A percentile compares a stretch with the other conserved stretches of the same genome.
phyloP scores from a whole-genome alignment of 2,888 invertebrate species.

The Ornithoptera alexandrae region DNA sequence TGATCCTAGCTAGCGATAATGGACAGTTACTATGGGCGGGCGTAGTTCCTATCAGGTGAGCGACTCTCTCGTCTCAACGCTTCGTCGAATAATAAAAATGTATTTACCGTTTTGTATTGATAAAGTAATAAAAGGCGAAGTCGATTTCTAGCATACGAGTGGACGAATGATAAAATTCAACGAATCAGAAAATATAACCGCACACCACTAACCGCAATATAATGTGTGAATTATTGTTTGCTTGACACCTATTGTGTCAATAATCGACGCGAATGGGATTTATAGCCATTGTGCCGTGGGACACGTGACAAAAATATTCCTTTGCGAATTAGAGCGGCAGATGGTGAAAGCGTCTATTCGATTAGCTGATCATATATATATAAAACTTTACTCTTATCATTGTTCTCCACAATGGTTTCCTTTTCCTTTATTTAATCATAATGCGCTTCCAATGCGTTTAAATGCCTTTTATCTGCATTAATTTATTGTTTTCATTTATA shows the following conservation, averaged over 20 bases:
- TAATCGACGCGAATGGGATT: constrained; percentile 61
- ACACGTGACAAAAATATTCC: constrained; percentile 64
- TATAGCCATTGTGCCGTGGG: constrained; percentile 51
- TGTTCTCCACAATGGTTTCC: constrained; percentile 40
- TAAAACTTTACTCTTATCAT: constrained; percentile 48
- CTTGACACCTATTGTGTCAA: constrained; percentile 67
- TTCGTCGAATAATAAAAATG: background rate
- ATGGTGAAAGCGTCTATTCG: constrained; percentile 55
- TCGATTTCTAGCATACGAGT: constrained; percentile 20
- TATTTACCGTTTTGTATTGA: constrained; percentile 11
- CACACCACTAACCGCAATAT: constrained; percentile 53
- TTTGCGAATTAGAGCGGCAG: constrained; percentile 49
- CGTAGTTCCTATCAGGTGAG: no score
- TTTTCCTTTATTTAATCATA: constrained; percentile 46
- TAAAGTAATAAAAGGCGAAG: constrained; percentile 24
- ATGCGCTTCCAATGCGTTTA: constrained; percentile 45
- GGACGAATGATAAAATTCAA: constrained; percentile 33
- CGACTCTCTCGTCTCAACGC: no score
- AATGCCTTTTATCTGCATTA: constrained; percentile 34
- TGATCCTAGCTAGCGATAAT: no score
- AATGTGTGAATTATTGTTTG: constrained; percentile 54
- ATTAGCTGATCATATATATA: constrained; percentile 49
- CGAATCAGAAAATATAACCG: constrained; percentile 42
- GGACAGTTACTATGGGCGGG: no score
- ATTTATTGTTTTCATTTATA: constrained; percentile 30